Conservation (phyloP, 2,888 invertebrate genomes). For the Schrankia costaestrigalis region DNA sequence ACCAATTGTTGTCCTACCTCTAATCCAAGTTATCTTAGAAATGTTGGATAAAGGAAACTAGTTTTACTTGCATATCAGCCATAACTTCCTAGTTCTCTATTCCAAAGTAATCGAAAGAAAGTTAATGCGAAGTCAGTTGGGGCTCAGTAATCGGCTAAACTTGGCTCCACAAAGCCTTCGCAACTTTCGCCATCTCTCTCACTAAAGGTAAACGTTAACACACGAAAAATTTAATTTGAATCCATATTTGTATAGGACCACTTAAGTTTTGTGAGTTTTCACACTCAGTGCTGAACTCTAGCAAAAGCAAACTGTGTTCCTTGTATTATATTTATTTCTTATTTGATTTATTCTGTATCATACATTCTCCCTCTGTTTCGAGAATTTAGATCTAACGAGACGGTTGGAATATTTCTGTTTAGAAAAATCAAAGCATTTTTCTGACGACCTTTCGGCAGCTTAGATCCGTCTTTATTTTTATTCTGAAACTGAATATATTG, state of each 20-base stretch:
- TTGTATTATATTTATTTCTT: too few species aligned
- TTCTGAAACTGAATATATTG: conserved; percentile 10
- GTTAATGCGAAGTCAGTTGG: conserved; percentile 34
- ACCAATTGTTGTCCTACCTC: conserved; percentile 26
- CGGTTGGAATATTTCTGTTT: not conserved
- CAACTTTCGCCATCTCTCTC: conserved; percentile 35
- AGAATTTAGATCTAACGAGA: too few species aligned
- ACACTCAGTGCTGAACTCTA: too few species aligned
- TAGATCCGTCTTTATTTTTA: conserved; percentile 6
- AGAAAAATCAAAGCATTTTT: conserved; percentile 28
- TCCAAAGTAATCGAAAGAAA: conserved; percentile 45
- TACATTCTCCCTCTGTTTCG: too few species aligned
- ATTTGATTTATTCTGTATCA: too few species aligned
- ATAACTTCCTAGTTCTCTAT: conserved; percentile 35
- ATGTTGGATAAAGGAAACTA: conserved; percentile 27
- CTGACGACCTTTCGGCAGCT: conserved; percentile 11
- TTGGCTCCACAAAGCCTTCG: conserved; percentile 29
- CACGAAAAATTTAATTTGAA: conserved; percentile 11
- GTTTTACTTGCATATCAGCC: conserved; percentile 24
- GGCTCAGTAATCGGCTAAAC: conserved; percentile 26
- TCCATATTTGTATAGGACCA: conserved; percentile 4
- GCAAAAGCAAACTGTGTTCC: too few species aligned
- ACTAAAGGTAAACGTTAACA: too few species aligned
- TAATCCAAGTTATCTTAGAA: conserved; percentile 19
- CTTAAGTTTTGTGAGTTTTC: conserved; percentile 1